A percentile compares a stretch with the other conserved stretches of the same genome.
These are phyloP conservation scores for Erebia aethiops DNA, from an alignment of 2,888 invertebrate species.

Conservation along the genomic window DNA sequence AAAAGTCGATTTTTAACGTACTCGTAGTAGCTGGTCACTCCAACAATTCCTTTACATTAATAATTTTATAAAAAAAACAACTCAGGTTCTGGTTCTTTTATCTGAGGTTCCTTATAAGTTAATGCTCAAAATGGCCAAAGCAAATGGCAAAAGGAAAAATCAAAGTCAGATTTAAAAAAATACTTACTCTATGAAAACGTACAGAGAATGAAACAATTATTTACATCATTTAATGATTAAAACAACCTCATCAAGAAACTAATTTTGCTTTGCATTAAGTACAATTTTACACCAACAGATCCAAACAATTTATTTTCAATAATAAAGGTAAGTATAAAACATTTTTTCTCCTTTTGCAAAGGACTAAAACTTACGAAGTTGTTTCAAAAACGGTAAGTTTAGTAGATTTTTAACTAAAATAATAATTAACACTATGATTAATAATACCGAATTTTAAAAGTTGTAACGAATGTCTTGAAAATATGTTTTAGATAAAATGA, in stretches of 20 bases:
- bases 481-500: background rate
- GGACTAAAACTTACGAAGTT: slow-evolving; percentile 23
- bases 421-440: slow-evolving; percentile 11
- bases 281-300: slow-evolving; percentile 23
- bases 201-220: background rate
- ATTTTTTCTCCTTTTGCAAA: slow-evolving; percentile 29
- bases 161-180: no score
- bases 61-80: no score
- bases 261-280: slow-evolving; percentile 51
- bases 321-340: background rate
- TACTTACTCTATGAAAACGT: background rate
- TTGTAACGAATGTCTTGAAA: slow-evolving; percentile 6
- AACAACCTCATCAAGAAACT: slow-evolving; percentile 17
- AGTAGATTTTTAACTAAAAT: background rate
- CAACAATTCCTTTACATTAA: no score
- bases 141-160: no score
- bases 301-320: background rate
- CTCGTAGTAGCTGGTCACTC: no score
- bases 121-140: no score
- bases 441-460: slow-evolving; percentile 15
- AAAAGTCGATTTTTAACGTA: no score
- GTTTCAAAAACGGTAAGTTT: background rate
- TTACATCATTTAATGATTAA: slow-evolving; percentile 31
- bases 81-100: background rate
- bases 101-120: background rate